Evolutionary conservation across 2,113 vertebrate genomes (phyloP).

Genomic region (Clinocottus analis): DNA sequence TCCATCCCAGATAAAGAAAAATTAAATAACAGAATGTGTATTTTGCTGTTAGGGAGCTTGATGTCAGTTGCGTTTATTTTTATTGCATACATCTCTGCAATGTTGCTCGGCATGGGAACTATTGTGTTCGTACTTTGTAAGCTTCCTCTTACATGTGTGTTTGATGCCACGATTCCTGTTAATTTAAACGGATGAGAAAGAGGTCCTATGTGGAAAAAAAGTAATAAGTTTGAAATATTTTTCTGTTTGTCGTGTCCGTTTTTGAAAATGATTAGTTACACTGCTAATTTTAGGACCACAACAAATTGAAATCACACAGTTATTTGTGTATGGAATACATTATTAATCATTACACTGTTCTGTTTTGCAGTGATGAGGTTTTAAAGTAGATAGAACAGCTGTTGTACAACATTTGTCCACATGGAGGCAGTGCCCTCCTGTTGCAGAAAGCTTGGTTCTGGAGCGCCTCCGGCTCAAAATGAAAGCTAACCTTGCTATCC

Average conservation of each 20-base stretch:
- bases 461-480: fast-evolving
- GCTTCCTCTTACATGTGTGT: constrained; percentile 1
- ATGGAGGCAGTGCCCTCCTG: constrained; percentile 36
- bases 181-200: neutral
- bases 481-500: constrained; percentile 4
- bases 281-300: too few species aligned
- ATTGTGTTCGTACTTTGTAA: neutral
- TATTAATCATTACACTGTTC: neutral
- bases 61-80: neutral
- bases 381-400: neutral
- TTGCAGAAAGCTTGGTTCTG: neutral
- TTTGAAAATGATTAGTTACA: neutral
- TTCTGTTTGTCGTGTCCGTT: neutral
- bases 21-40: neutral
- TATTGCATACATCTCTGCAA: neutral
- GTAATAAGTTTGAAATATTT: neutral
- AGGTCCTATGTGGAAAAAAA: neutral
- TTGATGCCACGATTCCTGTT: neutral
- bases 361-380: neutral
- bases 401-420: constrained; percentile 53
- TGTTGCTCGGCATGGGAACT: neutral
- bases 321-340: neutral
- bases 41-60: neutral
- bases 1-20: neutral
- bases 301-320: neutral